A percentile compares a stretch with the other conserved stretches of the same genome.
phyloP scores from a whole-genome alignment of 1,140 invertebrate species.

The Gryllus bimaculatus region DNA sequence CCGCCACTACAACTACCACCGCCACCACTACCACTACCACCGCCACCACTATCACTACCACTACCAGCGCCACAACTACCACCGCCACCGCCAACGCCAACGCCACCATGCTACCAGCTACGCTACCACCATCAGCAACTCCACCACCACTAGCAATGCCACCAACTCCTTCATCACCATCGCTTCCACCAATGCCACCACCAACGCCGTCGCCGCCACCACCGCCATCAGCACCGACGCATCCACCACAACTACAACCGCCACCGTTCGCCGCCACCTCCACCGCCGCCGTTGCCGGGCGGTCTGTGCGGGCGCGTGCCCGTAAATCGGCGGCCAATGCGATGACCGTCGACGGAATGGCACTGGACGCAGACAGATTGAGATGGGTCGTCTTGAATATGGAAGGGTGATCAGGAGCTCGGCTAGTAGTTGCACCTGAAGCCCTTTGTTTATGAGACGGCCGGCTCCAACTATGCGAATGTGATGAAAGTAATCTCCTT shows the following conservation, averaged over 20 bases:
- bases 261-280: not conserved
- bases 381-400: too few species aligned
- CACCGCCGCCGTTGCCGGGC: not conserved
- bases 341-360: too few species aligned
- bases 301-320: not conserved
- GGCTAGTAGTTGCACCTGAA: too few species aligned
- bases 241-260: not conserved
- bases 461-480: too few species aligned
- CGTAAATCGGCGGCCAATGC: too few species aligned
- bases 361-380: too few species aligned
- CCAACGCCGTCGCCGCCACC: not conserved
- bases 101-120: not conserved
- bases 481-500: too few species aligned
- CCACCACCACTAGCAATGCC: not conserved
- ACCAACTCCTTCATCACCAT: too few species aligned
- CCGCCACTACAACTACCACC: not conserved
- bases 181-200: not conserved
- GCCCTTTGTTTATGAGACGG: too few species aligned
- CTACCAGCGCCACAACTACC: not conserved
- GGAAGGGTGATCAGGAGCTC: too few species aligned
- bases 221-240: too few species aligned
- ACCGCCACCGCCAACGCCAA: not conserved
- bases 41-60: not conserved
- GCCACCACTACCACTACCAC: not conserved
- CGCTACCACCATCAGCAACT: not conserved